These are phyloP conservation scores for Microtus richardsoni DNA, from an alignment of 2,113 vertebrate genomes.

Conservation along the genomic window DNA sequence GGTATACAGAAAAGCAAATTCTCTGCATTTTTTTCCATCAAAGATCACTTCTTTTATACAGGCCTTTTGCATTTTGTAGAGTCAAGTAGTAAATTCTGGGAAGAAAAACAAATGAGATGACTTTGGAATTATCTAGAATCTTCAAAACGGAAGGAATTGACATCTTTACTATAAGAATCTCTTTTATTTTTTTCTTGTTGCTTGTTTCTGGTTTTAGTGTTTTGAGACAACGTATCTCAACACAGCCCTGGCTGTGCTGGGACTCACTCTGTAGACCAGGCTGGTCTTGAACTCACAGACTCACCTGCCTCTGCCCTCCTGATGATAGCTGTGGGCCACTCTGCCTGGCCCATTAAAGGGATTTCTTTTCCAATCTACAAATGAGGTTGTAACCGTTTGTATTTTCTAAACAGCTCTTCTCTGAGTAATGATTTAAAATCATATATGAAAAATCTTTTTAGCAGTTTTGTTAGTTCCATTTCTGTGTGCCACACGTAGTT, in stretches of 20 bases:
- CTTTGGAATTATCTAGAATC: slow-evolving; percentile 34
- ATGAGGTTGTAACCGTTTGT: neutral
- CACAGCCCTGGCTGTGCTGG: neutral
- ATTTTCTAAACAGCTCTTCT: slow-evolving; percentile 14
- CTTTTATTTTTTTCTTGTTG: neutral
- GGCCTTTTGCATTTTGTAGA: neutral
- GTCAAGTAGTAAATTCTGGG: neutral
- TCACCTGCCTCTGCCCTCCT: neutral
- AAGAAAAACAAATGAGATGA: neutral
- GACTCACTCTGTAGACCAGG: neutral
- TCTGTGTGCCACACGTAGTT: neutral
- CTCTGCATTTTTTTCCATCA: slow-evolving; percentile 19
- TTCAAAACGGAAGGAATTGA: neutral
- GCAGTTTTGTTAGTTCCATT: slow-evolving; percentile 37
- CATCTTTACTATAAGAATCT: neutral
- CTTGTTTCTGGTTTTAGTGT: neutral
- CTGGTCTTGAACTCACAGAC: neutral
- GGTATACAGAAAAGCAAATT: neutral
- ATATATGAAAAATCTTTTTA: slow-evolving; percentile 4
- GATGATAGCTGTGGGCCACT: neutral
- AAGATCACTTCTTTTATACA: neutral
- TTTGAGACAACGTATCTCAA: neutral
- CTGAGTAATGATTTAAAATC: slow-evolving; percentile 13
- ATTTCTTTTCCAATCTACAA: slow-evolving; percentile 16
- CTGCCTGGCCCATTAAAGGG: neutral